phyloP scores from a whole-genome alignment of 2,888 invertebrate species.

The Drosophila lacicola region DNA sequence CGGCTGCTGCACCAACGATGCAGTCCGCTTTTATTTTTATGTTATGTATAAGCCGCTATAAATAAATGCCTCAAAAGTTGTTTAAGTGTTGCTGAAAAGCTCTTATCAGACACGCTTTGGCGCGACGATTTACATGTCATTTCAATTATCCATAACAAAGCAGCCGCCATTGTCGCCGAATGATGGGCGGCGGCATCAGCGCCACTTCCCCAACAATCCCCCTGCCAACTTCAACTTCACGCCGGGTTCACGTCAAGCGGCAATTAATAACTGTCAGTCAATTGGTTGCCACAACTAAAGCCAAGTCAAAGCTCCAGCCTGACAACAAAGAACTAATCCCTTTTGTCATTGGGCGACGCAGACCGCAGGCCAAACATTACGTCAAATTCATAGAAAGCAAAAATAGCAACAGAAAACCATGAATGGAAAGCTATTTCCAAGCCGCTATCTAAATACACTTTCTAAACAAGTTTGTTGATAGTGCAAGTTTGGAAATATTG shows the following conservation, averaged over 20 bases:
- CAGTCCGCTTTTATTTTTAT: slow-evolving; percentile 47
- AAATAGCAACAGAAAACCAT: slow-evolving; percentile 38
- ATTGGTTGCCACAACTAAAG: slow-evolving; percentile 62
- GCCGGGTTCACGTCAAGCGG: slow-evolving; percentile 61
- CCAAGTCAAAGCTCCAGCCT: slow-evolving; percentile 40
- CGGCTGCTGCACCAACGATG: slow-evolving; percentile 21
- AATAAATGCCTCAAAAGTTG: slow-evolving; percentile 63
- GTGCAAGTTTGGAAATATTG: neutral
- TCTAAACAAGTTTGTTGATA: slow-evolving; percentile 3
- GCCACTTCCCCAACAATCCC: slow-evolving; percentile 1
- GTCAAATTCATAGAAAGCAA: slow-evolving; percentile 66
- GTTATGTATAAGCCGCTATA: slow-evolving; percentile 63
- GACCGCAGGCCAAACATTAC: slow-evolving; percentile 60
- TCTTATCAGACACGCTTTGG: slow-evolving; percentile 38
- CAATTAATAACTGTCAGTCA: slow-evolving; percentile 77
- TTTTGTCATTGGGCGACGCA: slow-evolving; percentile 67
- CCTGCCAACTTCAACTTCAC: slow-evolving; percentile 13
- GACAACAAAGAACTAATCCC: slow-evolving; percentile 73
- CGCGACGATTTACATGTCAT: slow-evolving; percentile 48
- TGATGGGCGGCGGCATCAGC: slow-evolving; percentile 48
- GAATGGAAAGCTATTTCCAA: slow-evolving; percentile 32
- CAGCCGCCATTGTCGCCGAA: slow-evolving; percentile 33
- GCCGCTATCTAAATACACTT: slow-evolving; percentile 35
- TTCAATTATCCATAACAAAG: slow-evolving; percentile 59
- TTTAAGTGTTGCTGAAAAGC: slow-evolving; percentile 26